These are phyloP conservation scores for Dendrocincla tyrannina DNA, from an alignment of 2,797 vertebrate species.

Conservation along the genomic window DNA sequence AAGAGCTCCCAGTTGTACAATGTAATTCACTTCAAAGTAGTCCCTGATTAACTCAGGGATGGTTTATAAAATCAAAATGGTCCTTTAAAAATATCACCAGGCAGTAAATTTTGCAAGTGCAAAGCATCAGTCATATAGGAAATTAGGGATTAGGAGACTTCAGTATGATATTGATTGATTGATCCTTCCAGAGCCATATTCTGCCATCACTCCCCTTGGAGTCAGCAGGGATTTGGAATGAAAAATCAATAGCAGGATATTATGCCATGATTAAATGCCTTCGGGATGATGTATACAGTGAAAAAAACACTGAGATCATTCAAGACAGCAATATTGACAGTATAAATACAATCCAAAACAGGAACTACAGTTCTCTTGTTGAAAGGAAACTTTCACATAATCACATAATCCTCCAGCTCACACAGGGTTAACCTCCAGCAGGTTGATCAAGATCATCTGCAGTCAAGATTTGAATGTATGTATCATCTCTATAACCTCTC, in stretches of 20 bases:
- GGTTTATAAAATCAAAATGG: conserved; percentile 19
- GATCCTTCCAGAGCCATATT: not conserved
- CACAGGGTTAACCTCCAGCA: not conserved
- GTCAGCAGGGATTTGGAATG: not conserved
- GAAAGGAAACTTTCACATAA: not conserved
- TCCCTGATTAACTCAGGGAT: not conserved
- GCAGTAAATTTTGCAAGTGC: not conserved
- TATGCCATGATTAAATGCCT: not conserved
- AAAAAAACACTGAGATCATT: not conserved
- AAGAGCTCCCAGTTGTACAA: not conserved
- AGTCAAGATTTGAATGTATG: not conserved
- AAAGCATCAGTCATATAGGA: not conserved
- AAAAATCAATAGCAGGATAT: not conserved
- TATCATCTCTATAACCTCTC: not conserved
- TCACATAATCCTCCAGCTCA: not conserved
- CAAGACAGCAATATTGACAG: not conserved
- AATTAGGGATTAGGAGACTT: not conserved
- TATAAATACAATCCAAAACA: not conserved
- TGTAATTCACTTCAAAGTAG: not conserved
- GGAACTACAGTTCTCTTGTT: not conserved
- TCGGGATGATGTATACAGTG: not conserved
- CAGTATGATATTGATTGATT: not conserved
- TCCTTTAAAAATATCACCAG: not conserved
- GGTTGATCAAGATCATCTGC: not conserved
- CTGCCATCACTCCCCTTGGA: not conserved